phyloP scores from a whole-genome alignment of 2,113 vertebrate genomes.

The Oxyruncus cristatus region DNA sequence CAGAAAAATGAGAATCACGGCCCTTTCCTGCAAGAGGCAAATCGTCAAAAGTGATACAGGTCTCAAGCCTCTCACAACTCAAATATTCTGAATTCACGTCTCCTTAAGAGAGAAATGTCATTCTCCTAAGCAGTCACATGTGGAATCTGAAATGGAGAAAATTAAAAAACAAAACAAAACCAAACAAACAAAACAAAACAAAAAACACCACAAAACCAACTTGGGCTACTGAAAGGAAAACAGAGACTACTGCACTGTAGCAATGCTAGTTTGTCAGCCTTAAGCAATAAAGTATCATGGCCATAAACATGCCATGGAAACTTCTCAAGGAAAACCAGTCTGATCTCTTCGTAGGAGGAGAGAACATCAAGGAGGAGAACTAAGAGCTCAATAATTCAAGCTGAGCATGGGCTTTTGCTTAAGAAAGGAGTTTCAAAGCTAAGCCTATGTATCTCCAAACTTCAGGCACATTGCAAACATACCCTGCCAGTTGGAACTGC shows the following conservation, averaged over 20 bases:
- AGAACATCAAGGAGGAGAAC: not conserved
- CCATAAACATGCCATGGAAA: not conserved
- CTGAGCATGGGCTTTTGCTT: not conserved
- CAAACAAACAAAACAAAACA: no score
- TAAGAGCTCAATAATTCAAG: not conserved
- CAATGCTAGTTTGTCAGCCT: not conserved
- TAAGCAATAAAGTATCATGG: not conserved
- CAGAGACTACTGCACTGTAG: not conserved
- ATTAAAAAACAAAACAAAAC: no score
- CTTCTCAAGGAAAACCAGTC: slow-evolving; percentile 20
- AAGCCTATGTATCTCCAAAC: not conserved
- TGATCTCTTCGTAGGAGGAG: not conserved
- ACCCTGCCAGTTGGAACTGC: not conserved
- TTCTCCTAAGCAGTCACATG: not conserved
- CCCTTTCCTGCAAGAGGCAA: not conserved
- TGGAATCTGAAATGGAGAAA: not conserved
- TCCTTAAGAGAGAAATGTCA: not conserved
- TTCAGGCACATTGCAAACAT: not conserved
- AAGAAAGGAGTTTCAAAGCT: not conserved
- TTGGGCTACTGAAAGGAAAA: not conserved
- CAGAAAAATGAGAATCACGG: not conserved
- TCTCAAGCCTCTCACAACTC: not conserved
- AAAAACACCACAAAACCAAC: not conserved
- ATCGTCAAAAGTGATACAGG: not conserved
- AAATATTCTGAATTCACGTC: not conserved